phyloP scores from a whole-genome alignment of 2,113 vertebrate genomes.

The Thryonomys swinderianus region DNA sequence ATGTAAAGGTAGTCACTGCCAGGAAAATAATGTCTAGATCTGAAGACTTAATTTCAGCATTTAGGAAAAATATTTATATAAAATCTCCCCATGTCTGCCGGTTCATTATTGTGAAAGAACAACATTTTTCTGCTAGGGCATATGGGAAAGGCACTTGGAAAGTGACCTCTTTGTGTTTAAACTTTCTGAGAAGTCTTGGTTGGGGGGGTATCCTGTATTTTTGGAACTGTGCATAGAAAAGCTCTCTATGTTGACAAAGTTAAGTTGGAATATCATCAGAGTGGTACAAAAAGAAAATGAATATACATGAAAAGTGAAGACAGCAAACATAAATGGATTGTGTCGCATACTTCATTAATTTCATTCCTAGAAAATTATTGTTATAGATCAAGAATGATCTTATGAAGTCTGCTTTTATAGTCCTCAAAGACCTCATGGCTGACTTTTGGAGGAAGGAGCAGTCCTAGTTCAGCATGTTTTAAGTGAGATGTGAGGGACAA shows the following conservation, averaged over 20 bases:
- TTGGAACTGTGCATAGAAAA: slow-evolving; percentile 38
- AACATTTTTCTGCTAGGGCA: neutral
- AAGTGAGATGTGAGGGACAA: slow-evolving; percentile 76
- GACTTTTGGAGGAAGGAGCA: slow-evolving; percentile 63
- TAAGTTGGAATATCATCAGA: slow-evolving; percentile 10
- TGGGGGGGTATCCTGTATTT: neutral
- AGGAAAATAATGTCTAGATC: slow-evolving; percentile 72
- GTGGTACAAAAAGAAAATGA: slow-evolving; percentile 52
- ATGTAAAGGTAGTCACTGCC: slow-evolving; percentile 64
- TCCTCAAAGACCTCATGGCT: slow-evolving; percentile 60
- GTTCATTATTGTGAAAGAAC: slow-evolving; percentile 13
- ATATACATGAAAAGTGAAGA: neutral
- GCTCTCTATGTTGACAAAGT: neutral
- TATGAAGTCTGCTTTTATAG: slow-evolving; percentile 53
- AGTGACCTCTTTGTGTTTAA: slow-evolving; percentile 28
- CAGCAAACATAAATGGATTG: slow-evolving; percentile 19
- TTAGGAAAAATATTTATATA: slow-evolving; percentile 61
- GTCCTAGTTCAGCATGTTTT: slow-evolving; percentile 62
- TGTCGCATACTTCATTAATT: slow-evolving; percentile 19
- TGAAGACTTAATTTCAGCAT: slow-evolving; percentile 56
- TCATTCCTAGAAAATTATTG: slow-evolving; percentile 61
- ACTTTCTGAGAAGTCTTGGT: neutral
- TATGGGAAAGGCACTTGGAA: slow-evolving; percentile 34
- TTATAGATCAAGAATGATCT: slow-evolving; percentile 43
- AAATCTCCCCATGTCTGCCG: slow-evolving; percentile 21